phyloP scores from a whole-genome alignment of 2,113 vertebrate genomes.

The Podiceps cristatus region DNA sequence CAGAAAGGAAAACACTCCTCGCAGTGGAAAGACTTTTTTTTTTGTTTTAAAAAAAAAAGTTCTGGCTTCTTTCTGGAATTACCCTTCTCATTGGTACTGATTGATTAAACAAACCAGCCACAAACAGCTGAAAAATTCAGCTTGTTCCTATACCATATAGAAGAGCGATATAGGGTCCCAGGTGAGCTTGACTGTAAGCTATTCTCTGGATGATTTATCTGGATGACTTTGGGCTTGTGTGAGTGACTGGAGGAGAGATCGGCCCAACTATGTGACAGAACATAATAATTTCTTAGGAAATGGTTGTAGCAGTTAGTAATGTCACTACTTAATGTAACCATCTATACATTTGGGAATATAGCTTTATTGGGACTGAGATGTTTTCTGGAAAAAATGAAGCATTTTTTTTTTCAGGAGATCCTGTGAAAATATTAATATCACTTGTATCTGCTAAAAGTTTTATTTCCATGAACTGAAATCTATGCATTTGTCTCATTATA shows the following conservation, averaged over 20 bases:
- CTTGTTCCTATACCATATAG: not conserved
- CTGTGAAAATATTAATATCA: not conserved
- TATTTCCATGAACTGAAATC: not conserved
- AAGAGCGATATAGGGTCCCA: not conserved
- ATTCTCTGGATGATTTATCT: not conserved
- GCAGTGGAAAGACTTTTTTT: not conserved
- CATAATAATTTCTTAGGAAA: not conserved
- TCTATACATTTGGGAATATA: not conserved
- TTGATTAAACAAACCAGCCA: not conserved
- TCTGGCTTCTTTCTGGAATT: not conserved
- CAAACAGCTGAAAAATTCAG: not conserved
- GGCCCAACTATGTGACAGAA: not conserved
- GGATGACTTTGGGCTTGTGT: not conserved
- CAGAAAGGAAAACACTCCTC: not conserved
- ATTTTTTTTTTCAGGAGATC: not conserved
- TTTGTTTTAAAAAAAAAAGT: not conserved
- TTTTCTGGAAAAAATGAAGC: not conserved
- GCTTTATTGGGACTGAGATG: not conserved
- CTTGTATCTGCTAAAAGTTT: not conserved
- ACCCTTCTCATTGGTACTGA: not conserved
- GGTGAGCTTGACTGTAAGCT: not conserved
- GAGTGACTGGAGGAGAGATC: not conserved
- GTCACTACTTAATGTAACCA: not conserved
- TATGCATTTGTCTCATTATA: not conserved
- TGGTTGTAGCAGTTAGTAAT: not conserved